Evolutionary conservation across 2,888 invertebrate genomes (phyloP), one percentile per base, ranked within the genome.

Genomic region (Oligia latruncula): DNA sequence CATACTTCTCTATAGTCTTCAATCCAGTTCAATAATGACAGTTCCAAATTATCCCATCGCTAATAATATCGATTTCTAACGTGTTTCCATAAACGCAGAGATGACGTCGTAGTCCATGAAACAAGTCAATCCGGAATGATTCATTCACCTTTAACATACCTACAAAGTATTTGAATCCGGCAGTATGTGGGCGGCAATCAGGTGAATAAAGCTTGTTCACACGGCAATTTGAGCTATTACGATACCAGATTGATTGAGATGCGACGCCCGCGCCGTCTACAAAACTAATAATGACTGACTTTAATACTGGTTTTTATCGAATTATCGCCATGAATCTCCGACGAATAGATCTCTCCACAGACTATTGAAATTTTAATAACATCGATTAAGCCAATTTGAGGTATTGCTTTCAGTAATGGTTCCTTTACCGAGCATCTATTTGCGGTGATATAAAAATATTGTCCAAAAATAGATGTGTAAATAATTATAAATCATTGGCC

Each of bases 181-280:
- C 84, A 86, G 80, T 85, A 90, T 89, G 94, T 95, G 93, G 94
- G 94, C 90, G 93, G 88, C 83, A 90, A 90, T 91, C 93, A 93
- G 94, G 94, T 95, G 94, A 93, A 93, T 91, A 90, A 91, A 90
- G 89, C 88, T 90, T 91, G 92, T 92, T 93, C 93, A 92, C 93
- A 94, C 92, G 93, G 92, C 92, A 93, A 94, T 94, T 93, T 91
- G 90, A 88, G 89, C 91, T 93, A 92, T 93, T 93, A 84, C 81
- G 84, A 92, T 92, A 92, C 91, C 90, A 90, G 91, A 90, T 91
- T 92, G 92, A 93, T 93, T 93, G 91, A 93, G 91, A 91, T 90
- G 90, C 89, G 90, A 77, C 89, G 90, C 81, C 88, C 87, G 86
- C 90, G 84, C 80, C 88, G 86, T 84, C 90, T 89, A 89, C 91